These are phyloP conservation scores for Tuberolachnus salignus DNA, from an alignment of 2,888 invertebrate species.

Conservation along the genomic window DNA sequence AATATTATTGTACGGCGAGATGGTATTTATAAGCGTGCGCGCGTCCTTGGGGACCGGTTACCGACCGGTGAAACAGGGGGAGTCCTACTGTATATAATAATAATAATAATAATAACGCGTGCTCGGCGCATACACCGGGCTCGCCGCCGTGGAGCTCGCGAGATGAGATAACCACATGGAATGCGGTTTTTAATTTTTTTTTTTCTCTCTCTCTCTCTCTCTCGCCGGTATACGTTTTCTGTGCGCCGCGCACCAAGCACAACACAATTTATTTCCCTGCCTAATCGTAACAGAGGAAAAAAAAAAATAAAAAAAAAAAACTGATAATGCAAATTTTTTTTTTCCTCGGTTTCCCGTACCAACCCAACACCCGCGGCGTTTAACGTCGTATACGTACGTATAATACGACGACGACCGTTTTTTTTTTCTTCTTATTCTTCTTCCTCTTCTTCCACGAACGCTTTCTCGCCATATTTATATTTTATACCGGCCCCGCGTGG, in stretches of 20 bases:
- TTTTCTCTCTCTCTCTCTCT: not conserved
- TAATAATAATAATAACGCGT: not conserved
- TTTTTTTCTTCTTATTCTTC: too few species aligned
- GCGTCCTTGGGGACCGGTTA: constrained; percentile 54
- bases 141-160: not conserved
- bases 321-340: constrained; percentile 25
- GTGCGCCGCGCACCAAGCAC: constrained; percentile 13
- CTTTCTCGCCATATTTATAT: not conserved
- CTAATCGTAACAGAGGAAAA: too few species aligned
- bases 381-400: too few species aligned
- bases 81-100: constrained; percentile 44
- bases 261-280: constrained; percentile 40
- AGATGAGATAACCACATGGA: constrained; percentile 53
- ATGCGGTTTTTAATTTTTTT: constrained; percentile 45
- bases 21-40: constrained; percentile 26
- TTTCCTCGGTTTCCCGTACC: not conserved
- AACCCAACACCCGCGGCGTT: not conserved
- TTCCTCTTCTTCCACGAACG: constrained; percentile 18
- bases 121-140: not conserved
- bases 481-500: not conserved
- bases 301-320: not conserved
- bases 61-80: constrained; percentile 39
- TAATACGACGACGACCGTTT: not conserved
- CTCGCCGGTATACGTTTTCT: not conserved
- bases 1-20: not conserved